Conservation (phyloP, 2,113 vertebrate genomes). For the Prinia subflava region DNA sequence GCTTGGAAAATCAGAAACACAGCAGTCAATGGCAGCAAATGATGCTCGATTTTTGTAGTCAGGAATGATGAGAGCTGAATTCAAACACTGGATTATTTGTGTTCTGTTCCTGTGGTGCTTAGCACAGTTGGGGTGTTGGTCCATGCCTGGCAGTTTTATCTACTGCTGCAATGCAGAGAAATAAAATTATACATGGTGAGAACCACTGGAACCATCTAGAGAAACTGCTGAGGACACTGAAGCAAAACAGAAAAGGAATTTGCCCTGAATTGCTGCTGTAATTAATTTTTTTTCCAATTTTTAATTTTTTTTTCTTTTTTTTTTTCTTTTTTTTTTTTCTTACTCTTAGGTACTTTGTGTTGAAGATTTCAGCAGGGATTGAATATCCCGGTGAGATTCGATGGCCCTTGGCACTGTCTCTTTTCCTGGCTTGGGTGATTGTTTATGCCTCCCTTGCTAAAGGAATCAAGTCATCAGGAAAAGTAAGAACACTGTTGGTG, state of each 20-base stretch:
- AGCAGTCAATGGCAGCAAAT: neutral
- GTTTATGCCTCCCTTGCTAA: slow-evolving; percentile 95
- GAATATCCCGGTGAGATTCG: slow-evolving; percentile 94
- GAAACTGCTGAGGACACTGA: neutral
- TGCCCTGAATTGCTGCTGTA: neutral
- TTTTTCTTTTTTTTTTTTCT: neutral
- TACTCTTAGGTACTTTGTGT: slow-evolving; percentile 88
- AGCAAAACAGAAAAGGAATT: neutral
- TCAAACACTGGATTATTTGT: neutral
- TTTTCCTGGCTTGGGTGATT: slow-evolving; percentile 93
- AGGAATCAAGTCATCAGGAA: slow-evolving; percentile 98
- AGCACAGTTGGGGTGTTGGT: neutral
- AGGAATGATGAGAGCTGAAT: neutral
- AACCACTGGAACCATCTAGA: neutral
- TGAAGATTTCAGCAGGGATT: slow-evolving; percentile 98
- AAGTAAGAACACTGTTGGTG: slow-evolving; percentile 77
- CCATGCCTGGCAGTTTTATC: neutral
- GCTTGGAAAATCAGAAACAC: neutral
- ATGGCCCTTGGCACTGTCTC: slow-evolving; percentile 89
- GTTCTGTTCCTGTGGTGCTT: neutral
- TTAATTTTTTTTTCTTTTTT: neutral
- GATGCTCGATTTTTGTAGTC: neutral
- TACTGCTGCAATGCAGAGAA: slow-evolving; percentile 58
- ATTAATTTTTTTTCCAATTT: neutral
- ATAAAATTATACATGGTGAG: slow-evolving; percentile 33